A percentile compares a stretch with the other conserved stretches of the same genome.
phyloP scores from a whole-genome alignment of 2,888 invertebrate species.

The Copidosoma aretas region DNA sequence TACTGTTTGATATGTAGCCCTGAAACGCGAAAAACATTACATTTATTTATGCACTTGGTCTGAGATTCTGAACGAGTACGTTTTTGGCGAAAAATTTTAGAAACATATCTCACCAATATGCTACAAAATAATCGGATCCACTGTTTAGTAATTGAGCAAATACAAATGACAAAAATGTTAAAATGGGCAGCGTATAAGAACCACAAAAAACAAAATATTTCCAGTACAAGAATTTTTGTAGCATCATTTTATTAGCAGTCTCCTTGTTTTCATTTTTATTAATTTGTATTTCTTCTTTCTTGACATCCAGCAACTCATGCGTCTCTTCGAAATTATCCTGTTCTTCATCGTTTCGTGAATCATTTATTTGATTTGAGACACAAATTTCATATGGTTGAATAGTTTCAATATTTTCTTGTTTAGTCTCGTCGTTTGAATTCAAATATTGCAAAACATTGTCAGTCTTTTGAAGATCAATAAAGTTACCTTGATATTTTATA shows the following conservation, averaged over 20 bases:
- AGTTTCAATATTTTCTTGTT: neutral
- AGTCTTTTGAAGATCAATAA: conserved; percentile 66
- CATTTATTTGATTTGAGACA: neutral
- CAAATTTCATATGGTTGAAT: no score
- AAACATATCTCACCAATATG: conserved; percentile 74
- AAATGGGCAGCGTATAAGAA: conserved; percentile 65
- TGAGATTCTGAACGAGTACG: no score
- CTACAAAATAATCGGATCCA: conserved; percentile 79
- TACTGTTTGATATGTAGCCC: no score
- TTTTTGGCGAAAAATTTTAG: no score
- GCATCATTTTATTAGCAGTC: neutral
- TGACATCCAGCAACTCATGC: conserved; percentile 68
- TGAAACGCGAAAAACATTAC: no score
- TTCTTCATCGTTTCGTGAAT: conserved; percentile 28
- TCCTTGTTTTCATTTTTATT: neutral
- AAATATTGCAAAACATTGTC: conserved; percentile 63
- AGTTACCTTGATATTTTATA: conserved; percentile 68
- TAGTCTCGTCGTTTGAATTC: conserved; percentile 12
- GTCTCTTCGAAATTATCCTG: conserved; percentile 64
- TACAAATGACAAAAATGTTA: conserved; percentile 67
- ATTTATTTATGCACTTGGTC: no score
- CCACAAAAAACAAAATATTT: conserved; percentile 77
- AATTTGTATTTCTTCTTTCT: neutral
- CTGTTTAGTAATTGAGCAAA: conserved; percentile 75
- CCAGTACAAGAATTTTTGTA: conserved; percentile 64